Percentiles rank a stretch among this genome's conserved stretches.
Conservation (phyloP, 2,888 invertebrate species). For the Andrena minutula region DNA sequence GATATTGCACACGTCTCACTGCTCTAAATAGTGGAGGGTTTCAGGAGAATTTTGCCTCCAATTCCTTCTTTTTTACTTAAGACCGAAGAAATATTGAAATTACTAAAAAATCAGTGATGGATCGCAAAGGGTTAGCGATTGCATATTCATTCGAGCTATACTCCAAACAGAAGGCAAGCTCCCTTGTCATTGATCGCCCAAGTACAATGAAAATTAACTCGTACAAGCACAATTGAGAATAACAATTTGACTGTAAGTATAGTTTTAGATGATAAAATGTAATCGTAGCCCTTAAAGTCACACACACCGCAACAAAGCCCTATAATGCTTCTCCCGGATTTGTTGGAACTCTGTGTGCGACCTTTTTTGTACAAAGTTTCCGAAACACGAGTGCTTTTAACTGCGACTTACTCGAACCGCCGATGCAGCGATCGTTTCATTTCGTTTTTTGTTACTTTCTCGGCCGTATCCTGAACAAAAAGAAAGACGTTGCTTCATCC, state of each 20-base stretch:
- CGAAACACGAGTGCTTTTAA: conserved; percentile 7
- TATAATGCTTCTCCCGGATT: conserved; percentile 9
- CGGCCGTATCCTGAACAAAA: neutral
- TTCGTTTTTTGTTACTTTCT: conserved; percentile 14
- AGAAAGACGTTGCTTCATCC: neutral
- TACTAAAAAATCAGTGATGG: neutral
- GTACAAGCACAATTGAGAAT: conserved; percentile 9
- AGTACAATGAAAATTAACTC: conserved; percentile 23
- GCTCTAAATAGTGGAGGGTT: neutral
- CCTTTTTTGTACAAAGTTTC: conserved; percentile 31
- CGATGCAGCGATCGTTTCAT: neutral
- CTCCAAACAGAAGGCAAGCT: neutral
- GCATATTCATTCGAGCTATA: neutral
- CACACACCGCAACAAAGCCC: conserved; percentile 32
- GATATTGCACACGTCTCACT: neutral
- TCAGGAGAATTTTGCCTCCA: neutral
- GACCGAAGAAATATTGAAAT: neutral
- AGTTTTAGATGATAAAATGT: conserved; percentile 53
- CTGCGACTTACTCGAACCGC: conserved; percentile 11
- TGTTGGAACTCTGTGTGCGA: conserved; percentile 34
- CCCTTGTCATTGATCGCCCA: neutral
- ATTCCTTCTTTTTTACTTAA: too few species aligned
- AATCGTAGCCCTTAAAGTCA: conserved; percentile 38
- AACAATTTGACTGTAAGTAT: conserved; percentile 61
- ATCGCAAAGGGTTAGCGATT: conserved; percentile 42